A percentile compares a stretch with the other conserved stretches of the same genome.
Conservation (phyloP, 2,113 vertebrate genomes). For the Anarhynchus alexandrinus region DNA sequence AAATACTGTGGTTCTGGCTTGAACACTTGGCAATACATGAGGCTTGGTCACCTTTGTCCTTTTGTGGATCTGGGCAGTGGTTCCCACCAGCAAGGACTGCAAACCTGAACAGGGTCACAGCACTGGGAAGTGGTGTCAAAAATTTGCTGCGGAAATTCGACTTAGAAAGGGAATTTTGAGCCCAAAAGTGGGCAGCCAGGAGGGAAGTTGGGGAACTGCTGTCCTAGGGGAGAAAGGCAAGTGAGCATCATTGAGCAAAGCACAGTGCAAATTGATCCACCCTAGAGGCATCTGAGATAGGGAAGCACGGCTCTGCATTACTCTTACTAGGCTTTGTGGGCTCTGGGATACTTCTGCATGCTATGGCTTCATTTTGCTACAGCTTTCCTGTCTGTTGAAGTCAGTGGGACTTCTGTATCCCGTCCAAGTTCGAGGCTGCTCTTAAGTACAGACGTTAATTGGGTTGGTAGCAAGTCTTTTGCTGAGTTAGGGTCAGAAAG, state of each 20-base stretch:
- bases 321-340: neutral
- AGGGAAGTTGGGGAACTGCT: neutral
- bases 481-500: neutral
- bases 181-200: neutral
- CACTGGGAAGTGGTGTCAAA: neutral
- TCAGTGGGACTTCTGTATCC: neutral
- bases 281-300: neutral
- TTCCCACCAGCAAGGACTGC: accelerated
- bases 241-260: neutral
- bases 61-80: neutral
- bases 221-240: neutral
- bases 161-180: neutral
- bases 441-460: neutral
- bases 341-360: neutral
- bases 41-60: neutral
- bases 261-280: neutral
- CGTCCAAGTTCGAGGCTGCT: neutral
- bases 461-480: neutral
- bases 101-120: accelerated
- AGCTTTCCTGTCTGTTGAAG: neutral
- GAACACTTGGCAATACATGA: neutral
- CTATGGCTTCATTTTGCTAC: neutral
- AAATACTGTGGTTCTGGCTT: neutral
- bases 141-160: neutral
- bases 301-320: too few species aligned